Percentiles rank a stretch among this genome's conserved stretches.
These are phyloP conservation scores for Toxotes chatareus DNA, from an alignment of 2,113 vertebrate species.

Conservation along the genomic window DNA sequence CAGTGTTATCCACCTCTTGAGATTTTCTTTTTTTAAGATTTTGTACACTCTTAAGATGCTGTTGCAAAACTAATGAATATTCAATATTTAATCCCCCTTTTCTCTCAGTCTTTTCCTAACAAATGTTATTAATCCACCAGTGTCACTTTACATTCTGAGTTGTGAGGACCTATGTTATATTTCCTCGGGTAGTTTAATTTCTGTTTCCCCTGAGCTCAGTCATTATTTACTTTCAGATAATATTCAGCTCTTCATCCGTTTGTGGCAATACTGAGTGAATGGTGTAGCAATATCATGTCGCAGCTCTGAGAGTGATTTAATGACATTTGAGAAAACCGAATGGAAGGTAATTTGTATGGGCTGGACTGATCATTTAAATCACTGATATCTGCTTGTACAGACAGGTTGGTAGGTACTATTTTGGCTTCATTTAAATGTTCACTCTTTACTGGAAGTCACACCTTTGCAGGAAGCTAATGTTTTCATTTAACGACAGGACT, in stretches of 20 bases:
- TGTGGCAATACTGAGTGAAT: slow-evolving; percentile 62
- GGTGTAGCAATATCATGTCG: slow-evolving; percentile 63
- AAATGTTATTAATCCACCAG: slow-evolving; percentile 56
- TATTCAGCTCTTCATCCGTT: slow-evolving; percentile 41
- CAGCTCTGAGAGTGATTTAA: slow-evolving; percentile 22
- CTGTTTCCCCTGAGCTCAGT: slow-evolving; percentile 55
- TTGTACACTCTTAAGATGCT: slow-evolving; percentile 84
- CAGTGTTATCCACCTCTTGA: slow-evolving; percentile 58
- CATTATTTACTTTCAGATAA: slow-evolving; percentile 53
- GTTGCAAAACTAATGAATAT: slow-evolving; percentile 82
- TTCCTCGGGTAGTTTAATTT: slow-evolving; percentile 47
- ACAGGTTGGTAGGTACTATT: neutral
- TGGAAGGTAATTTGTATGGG: slow-evolving; percentile 33
- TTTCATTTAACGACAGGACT: slow-evolving; percentile 14
- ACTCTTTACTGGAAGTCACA: slow-evolving; percentile 27
- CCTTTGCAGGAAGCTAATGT: slow-evolving; percentile 8
- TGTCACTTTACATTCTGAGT: slow-evolving; percentile 57
- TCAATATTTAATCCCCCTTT: slow-evolving; percentile 63
- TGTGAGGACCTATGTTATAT: slow-evolving; percentile 64
- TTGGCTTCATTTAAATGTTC: slow-evolving; percentile 17
- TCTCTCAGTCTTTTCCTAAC: slow-evolving; percentile 35
- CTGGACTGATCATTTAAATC: slow-evolving; percentile 37
- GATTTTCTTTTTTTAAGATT: slow-evolving; percentile 60
- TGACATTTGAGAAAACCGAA: slow-evolving; percentile 10
- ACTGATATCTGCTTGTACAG: slow-evolving; percentile 40